Conservation (phyloP, 92 coral and sea anemone species). For the Epizoanthus scotinus region DNA sequence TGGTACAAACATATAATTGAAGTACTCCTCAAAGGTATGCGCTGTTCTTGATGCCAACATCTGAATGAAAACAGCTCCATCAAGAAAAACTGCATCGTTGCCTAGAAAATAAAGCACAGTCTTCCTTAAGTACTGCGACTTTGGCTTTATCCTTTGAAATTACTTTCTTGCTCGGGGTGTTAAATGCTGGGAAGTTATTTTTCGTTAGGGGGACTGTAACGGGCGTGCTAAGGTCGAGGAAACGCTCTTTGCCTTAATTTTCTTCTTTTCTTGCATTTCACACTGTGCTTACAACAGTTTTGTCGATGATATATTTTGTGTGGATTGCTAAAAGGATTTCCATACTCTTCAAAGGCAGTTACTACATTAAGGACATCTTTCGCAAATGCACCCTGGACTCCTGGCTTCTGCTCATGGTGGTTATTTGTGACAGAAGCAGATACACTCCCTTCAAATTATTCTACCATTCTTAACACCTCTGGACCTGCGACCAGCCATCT, state of each 20-base stretch:
- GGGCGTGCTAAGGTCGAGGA: constrained; percentile 42
- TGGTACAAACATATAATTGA: constrained; percentile 50
- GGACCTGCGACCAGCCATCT: constrained; percentile 74
- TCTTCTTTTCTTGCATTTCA: no score
- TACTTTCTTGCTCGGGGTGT: constrained; percentile 14
- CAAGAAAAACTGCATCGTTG: constrained; percentile 52
- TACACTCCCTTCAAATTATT: constrained; percentile 51
- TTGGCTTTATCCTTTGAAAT: constrained; percentile 59
- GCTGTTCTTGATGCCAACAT: constrained; percentile 51
- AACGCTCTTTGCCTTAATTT: constrained; percentile 58
- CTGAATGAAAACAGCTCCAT: constrained; percentile 68
- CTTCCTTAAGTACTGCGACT: constrained; percentile 51
- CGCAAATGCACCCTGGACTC: constrained; percentile 47
- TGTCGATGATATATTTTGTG: no score
- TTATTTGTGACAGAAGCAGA: background rate
- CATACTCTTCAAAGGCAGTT: constrained; percentile 55
- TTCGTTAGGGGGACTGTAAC: constrained; percentile 42
- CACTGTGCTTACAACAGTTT: no score
- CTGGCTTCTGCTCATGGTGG: constrained; percentile 57
- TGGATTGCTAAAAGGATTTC: constrained; percentile 61
- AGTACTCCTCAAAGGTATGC: constrained; percentile 58
- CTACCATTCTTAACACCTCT: constrained; percentile 59
- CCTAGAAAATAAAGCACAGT: constrained; percentile 58
- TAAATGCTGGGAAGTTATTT: constrained; percentile 43
- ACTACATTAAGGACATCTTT: constrained; percentile 57